Evolutionary conservation across 2,888 invertebrate genomes (phyloP).

Genomic region (Beris morrisii): DNA sequence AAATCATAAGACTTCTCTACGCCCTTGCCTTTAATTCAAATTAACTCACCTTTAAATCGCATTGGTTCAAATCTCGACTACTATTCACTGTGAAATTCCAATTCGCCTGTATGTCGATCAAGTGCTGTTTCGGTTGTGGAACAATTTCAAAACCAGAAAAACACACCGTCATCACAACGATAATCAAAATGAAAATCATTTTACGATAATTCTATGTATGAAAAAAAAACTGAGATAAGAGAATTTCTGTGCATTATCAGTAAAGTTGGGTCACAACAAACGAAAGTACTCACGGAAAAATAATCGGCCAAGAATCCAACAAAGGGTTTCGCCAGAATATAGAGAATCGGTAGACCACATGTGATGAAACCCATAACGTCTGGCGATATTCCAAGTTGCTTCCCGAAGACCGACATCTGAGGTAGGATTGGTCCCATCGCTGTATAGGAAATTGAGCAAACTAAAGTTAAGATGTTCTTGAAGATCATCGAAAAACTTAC

Average conservation of each 20-base stretch:
- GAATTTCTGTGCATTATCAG: neutral
- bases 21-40: neutral
- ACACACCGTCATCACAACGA: constrained; percentile 66
- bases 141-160: constrained; percentile 73
- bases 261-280: no score
- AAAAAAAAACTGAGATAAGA: constrained; percentile 1
- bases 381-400: constrained; percentile 75
- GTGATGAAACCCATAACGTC: constrained; percentile 76
- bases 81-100: constrained; percentile 42
- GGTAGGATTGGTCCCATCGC: constrained; percentile 81
- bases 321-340: constrained; percentile 73
- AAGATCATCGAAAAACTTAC: constrained; percentile 60
- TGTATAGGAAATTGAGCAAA: constrained; percentile 52
- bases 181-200: constrained; percentile 68
- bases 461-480: neutral
- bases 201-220: constrained; percentile 59
- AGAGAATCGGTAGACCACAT: constrained; percentile 73
- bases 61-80: constrained; percentile 38
- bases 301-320: constrained; percentile 77
- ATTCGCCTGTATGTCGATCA: constrained; percentile 42
- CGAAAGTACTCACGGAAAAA: constrained; percentile 59
- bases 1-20: no score
- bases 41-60: constrained; percentile 41
- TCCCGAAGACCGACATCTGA: constrained; percentile 75
- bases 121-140: constrained; percentile 53